These are phyloP conservation scores for Disparrhopalites patrizii DNA, from an alignment of 2,888 invertebrate genomes.

Conservation along the genomic window DNA sequence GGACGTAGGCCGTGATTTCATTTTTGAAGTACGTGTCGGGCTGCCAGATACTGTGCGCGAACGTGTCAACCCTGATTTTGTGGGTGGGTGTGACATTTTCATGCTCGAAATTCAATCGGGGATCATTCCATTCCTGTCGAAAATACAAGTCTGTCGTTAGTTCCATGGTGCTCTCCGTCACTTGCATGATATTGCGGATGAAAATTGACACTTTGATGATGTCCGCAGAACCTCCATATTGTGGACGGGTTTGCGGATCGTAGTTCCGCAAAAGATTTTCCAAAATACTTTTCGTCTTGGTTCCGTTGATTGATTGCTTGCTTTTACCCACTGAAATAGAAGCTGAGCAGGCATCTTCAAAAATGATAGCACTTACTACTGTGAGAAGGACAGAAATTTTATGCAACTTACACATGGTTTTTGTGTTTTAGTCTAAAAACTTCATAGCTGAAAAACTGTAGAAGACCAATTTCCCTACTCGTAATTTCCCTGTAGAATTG, in stretches of 20 bases:
- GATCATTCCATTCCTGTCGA: conserved; percentile 43
- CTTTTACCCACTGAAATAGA: too few relatives aligned
- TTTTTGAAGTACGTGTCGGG: conserved; percentile 45
- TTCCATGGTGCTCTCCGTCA: conserved; percentile 43
- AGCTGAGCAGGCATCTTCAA: too few relatives aligned
- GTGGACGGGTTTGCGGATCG: conserved; percentile 17
- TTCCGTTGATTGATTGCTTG: too few relatives aligned
- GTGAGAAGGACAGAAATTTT: too few relatives aligned
- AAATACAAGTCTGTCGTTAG: conserved; percentile 38
- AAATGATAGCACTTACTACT: too few relatives aligned
- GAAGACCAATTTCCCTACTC: too few relatives aligned
- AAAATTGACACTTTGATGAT: conserved; percentile 27
- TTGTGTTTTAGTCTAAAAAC: too few relatives aligned
- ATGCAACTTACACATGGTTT: too few relatives aligned
- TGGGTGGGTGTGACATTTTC: background rate
- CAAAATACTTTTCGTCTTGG: too few relatives aligned
- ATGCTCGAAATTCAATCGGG: conserved; percentile 27
- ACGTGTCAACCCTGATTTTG: background rate
- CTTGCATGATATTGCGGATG: conserved; percentile 34
- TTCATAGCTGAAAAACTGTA: too few relatives aligned
- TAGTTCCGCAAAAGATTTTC: conserved; percentile 7
- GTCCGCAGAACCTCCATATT: conserved; percentile 26
- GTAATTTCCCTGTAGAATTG: too few relatives aligned
- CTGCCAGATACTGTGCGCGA: conserved; percentile 33
- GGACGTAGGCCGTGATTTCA: conserved; percentile 38